Conservation (phyloP, 2,113 vertebrate genomes). For the Stercorarius parasiticus region DNA sequence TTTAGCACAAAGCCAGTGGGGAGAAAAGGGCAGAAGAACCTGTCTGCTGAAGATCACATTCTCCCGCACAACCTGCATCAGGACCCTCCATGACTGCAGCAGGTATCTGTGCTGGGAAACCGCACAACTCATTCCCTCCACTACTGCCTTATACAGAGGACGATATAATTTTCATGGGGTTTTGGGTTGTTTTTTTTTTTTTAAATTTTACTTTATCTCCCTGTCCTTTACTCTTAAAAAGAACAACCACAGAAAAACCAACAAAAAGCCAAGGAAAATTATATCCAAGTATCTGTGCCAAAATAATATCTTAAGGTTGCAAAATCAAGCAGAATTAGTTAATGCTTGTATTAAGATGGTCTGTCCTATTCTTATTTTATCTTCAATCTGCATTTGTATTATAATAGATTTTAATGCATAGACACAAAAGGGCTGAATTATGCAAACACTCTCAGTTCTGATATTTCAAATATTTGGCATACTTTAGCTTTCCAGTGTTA, state of each 20-base stretch:
- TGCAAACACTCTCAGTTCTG: not conserved
- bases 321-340: not conserved
- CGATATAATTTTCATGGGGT: not conserved
- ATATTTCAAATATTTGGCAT: not conserved
- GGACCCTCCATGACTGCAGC: not conserved
- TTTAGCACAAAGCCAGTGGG: not conserved
- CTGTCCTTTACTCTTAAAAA: not conserved
- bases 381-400: not conserved
- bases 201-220: not conserved
- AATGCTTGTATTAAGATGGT: not conserved
- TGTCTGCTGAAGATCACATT: fast-evolving
- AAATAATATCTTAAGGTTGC: not conserved
- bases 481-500: not conserved
- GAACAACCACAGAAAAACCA: not conserved
- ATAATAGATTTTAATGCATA: not conserved
- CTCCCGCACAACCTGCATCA: not conserved
- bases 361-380: not conserved
- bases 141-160: not conserved
- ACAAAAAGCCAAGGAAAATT: not conserved
- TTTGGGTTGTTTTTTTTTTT: not conserved
- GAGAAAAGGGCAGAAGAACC: not conserved
- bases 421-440: not conserved
- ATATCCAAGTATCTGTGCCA: not conserved
- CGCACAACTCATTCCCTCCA: not conserved
- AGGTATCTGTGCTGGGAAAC: not conserved